Evolutionary conservation across 2,888 invertebrate species (phyloP).

Genomic region (Tolmerus cingulatus): DNA sequence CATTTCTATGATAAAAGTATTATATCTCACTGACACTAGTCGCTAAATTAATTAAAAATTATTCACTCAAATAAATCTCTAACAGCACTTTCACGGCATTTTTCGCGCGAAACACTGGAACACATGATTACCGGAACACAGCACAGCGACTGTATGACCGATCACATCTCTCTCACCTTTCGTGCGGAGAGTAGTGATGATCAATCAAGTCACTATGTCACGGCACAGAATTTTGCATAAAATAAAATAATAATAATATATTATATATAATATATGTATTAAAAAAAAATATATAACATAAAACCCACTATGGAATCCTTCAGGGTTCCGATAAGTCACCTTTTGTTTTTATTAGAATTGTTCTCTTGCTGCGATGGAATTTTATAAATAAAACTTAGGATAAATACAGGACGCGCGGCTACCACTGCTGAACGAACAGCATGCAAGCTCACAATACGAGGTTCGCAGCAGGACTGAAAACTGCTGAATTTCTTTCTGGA

Average conservation of each 20-base stretch:
- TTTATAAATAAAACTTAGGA: background rate
- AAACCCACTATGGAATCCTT: background rate
- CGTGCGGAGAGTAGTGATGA: background rate
- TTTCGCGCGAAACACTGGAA: background rate
- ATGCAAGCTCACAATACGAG: conserved; percentile 61
- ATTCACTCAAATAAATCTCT: background rate
- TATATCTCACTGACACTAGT: background rate
- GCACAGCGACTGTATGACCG: background rate
- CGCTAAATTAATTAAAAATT: background rate
- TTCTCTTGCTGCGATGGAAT: background rate
- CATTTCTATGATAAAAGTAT: background rate
- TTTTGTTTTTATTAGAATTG: background rate
- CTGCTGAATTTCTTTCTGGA: conserved; percentile 59
- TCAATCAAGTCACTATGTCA: background rate
- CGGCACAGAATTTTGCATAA: background rate
- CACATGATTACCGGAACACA: background rate
- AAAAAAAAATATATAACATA: no score
- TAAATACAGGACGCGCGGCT: conserved; percentile 12
- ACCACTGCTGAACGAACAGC: conserved; percentile 51
- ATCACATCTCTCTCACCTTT: background rate
- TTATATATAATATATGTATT: no score
- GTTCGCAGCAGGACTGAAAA: conserved; percentile 64
- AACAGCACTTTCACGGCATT: background rate
- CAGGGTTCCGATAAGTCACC: background rate
- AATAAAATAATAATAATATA: background rate